Percentiles rank a stretch among this genome's conserved stretches.
Conservation (phyloP, 1,140 invertebrate genomes). For the Sitobion miscanthi region DNA sequence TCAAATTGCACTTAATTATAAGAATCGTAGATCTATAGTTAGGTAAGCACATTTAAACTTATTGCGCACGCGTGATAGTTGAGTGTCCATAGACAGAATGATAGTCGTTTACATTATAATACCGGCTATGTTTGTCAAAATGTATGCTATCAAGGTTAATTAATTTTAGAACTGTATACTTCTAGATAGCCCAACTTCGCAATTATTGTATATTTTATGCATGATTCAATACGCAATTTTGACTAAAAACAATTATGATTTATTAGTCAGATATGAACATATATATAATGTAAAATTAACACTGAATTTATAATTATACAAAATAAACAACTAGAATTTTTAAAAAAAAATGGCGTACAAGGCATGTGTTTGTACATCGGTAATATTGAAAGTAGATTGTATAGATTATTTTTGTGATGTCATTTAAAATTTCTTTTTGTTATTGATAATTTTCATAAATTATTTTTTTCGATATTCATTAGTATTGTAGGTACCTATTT, state of each 20-base stretch:
- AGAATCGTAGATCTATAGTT: background rate
- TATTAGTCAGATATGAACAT: background rate
- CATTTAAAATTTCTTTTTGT: background rate
- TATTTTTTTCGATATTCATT: background rate
- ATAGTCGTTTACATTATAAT: background rate
- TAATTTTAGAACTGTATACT: background rate
- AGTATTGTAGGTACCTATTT: background rate
- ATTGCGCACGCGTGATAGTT: background rate
- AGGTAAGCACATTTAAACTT: background rate
- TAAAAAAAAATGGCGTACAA: background rate
- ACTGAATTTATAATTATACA: background rate
- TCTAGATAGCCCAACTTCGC: background rate
- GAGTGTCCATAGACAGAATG: background rate
- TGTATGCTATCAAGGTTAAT: background rate
- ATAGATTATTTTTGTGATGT: background rate
- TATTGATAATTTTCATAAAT: background rate
- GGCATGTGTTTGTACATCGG: background rate
- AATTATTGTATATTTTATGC: background rate
- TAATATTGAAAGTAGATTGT: background rate
- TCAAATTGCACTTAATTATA: background rate
- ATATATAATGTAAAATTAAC: background rate
- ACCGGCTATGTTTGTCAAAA: background rate
- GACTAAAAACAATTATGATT: background rate
- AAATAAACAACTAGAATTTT: background rate
- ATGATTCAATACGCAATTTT: background rate